Percentiles rank a stretch among this genome's conserved stretches.
Evolutionary conservation across 2,888 invertebrate genomes (phyloP).

Genomic region (Cinara cedri): DNA sequence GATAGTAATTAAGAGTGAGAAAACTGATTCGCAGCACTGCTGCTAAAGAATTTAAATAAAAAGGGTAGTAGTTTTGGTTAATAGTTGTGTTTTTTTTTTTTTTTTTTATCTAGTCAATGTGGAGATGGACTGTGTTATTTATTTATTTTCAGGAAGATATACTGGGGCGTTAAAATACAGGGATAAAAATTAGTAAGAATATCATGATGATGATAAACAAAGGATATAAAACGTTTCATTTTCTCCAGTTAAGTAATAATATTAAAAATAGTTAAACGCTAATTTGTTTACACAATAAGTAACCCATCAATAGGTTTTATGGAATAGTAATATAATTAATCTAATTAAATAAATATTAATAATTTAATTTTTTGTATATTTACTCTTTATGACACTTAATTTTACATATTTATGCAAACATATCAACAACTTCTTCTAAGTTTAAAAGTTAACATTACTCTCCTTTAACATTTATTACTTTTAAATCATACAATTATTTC

Average conservation of each 20-base stretch:
- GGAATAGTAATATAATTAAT: not conserved
- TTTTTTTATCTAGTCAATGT: too few relatives aligned
- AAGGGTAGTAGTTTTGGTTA: too few relatives aligned
- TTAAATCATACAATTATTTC: slow-evolving; percentile 17
- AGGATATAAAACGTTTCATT: not conserved
- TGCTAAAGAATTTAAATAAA: too few relatives aligned
- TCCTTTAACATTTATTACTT: slow-evolving; percentile 21
- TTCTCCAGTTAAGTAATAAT: not conserved
- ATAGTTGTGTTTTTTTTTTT: too few relatives aligned
- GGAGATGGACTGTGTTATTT: too few relatives aligned
- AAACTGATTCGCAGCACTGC: too few relatives aligned
- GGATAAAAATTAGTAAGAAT: not conserved
- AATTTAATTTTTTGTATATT: not conserved
- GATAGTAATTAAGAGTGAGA: too few relatives aligned
- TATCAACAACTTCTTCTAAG: slow-evolving; percentile 19
- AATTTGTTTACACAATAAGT: not conserved
- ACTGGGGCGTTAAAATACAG: too few relatives aligned
- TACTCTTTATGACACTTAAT: not conserved
- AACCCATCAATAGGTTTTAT: not conserved
- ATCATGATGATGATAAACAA: not conserved
- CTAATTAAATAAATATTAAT: not conserved
- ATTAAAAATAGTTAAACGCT: not conserved
- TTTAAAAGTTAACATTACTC: not conserved
- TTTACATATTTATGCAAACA: not conserved
- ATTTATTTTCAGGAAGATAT: too few relatives aligned